A percentile compares a stretch with the other conserved stretches of the same genome.
Conservation (phyloP, 2,113 vertebrate species). For the Tragulus kanchil region DNA sequence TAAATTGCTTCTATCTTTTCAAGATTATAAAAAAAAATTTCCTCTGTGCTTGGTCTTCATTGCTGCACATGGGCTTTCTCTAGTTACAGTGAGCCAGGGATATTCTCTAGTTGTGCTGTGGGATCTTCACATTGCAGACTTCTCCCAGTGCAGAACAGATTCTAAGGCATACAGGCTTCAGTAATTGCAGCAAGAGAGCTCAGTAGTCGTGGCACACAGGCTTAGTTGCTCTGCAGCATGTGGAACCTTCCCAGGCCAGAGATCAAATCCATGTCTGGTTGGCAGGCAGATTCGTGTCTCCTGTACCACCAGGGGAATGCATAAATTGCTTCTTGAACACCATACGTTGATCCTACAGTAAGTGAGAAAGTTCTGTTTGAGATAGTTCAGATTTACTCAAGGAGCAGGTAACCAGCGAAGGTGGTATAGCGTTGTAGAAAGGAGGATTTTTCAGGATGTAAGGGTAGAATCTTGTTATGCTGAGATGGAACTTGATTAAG, state of each 20-base stretch:
- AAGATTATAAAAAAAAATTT: no score
- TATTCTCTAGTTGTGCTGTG: rapidly evolving
- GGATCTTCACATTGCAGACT: neutral
- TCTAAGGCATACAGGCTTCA: neutral
- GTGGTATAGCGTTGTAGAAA: neutral
- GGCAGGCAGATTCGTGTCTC: neutral
- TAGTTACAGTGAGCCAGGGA: neutral
- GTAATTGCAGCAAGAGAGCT: neutral
- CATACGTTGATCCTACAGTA: constrained; percentile 17
- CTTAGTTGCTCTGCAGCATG: neutral
- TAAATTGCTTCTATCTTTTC: constrained; percentile 30
- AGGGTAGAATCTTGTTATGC: neutral
- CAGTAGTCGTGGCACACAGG: neutral
- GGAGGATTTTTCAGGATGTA: neutral
- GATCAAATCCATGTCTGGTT: neutral
- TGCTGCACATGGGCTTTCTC: neutral
- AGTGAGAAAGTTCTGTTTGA: constrained; percentile 31
- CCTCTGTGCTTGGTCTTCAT: neutral
- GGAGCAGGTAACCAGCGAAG: neutral
- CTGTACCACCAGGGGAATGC: neutral
- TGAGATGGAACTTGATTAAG: neutral
- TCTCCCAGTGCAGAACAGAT: neutral
- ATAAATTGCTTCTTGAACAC: constrained; percentile 51
- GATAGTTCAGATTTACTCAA: neutral
- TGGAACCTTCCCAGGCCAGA: neutral